Evolutionary conservation across 2,797 vertebrate genomes (phyloP), one percentile per base, ranked within the genome.

Genomic region (Platalea minor): DNA sequence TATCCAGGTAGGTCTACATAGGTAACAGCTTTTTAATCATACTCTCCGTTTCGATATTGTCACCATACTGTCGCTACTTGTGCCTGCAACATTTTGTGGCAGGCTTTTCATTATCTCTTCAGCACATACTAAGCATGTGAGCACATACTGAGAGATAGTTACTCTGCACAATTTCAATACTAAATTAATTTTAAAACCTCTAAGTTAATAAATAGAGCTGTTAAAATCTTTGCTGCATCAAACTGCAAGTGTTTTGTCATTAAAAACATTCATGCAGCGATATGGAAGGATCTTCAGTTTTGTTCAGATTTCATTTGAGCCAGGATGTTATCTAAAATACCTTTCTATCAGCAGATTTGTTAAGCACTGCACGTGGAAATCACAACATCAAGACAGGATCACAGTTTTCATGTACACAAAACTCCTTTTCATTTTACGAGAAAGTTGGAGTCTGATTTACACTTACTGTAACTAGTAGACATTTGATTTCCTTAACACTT

Each of bases 401-500:
- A 37, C n/a, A 45, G 25, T 46, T 76, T 92, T 70, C 43, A 88
- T 23, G 17, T 23, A 41, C 7, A 41, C 12, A 80, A 50, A 85
- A 57, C 21, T 79, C 8, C 14, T 12, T 72, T 78, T 50, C 17
- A 28, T 28, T 88, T 70, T 31, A 39, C 1, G 10, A 88, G 24
- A 45, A 82, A 68, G 31, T 3, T 85, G 7, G 16, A 64, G 16
- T 85, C 26, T 57, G 28, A 51, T 70, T 95, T 89, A 80, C 70
- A 92, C 61, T 12, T 94, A 97, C 90, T 46, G 65, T 63, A 77
- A 91, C 50, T 39, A 96, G 45, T 8, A 97, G 75, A 24, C 68
- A 65, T 67, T 77, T 78, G 70, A 81, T 91, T 96, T 96, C 89
- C 43, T 24, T 72, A 68, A 88, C 21, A 88, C 45, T 96, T 94